A percentile compares a stretch with the other conserved stretches of the same genome.
These are phyloP conservation scores for Megaceryle torquata DNA, from an alignment of 2,113 vertebrate genomes.

Conservation along the genomic window DNA sequence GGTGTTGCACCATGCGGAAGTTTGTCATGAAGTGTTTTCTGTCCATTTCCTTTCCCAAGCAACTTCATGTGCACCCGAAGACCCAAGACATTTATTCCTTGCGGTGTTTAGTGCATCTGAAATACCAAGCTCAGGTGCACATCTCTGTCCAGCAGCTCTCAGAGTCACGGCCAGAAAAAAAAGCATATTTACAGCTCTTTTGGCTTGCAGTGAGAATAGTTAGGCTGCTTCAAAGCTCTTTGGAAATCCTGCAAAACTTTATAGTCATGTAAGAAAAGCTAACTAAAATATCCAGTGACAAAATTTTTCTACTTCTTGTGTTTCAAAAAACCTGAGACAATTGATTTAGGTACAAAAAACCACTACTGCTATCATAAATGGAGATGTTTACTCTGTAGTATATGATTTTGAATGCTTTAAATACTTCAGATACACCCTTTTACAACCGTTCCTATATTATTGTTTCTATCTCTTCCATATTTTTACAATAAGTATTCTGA, in stretches of 20 bases:
- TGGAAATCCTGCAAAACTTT: not conserved
- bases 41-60: not conserved
- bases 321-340: not conserved
- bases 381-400: not conserved
- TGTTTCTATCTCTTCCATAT: not conserved
- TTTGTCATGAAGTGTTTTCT: not conserved
- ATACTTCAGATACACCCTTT: not conserved
- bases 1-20: not conserved
- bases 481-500: not conserved
- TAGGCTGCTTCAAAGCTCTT: not conserved
- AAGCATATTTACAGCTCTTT: not conserved
- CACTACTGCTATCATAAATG: not conserved
- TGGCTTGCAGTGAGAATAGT: not conserved
- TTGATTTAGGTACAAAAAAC: not conserved
- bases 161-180: not conserved
- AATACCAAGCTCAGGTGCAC: not conserved
- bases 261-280: not conserved
- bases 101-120: not conserved
- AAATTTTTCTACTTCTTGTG: not conserved
- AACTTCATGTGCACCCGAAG: not conserved
- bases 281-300: not conserved
- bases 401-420: not conserved
- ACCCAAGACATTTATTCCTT: not conserved
- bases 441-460: not conserved
- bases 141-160: not conserved